phyloP scores from a whole-genome alignment of 2,113 vertebrate species.

The Paratilapia polleni region DNA sequence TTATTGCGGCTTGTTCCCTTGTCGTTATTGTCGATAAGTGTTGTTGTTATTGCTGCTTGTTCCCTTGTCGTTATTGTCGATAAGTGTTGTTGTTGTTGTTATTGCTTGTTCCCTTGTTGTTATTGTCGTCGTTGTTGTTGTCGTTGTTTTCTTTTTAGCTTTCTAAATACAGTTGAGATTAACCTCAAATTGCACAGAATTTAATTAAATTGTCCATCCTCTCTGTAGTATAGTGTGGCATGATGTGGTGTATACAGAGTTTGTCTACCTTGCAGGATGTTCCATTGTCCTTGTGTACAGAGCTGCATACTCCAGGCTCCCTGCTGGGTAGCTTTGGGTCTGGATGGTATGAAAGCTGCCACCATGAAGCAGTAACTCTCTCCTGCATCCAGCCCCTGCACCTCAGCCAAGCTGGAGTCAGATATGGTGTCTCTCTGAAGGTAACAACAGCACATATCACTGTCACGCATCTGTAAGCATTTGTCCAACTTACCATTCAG shows the following conservation, averaged over 20 bases:
- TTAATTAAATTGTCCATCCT: too few species aligned
- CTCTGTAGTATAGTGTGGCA: not conserved
- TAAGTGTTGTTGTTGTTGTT: too few species aligned
- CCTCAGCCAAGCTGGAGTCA: conserved; percentile 62
- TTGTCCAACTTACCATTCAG: not conserved
- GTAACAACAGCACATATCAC: not conserved
- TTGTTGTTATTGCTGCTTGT: too few species aligned
- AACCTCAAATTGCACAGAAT: too few species aligned
- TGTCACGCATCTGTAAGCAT: not conserved
- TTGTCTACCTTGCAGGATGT: conserved; percentile 35
- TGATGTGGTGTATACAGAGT: not conserved
- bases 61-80: too few species aligned
- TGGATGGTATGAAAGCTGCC: conserved; percentile 80
- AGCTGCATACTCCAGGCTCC: conserved; percentile 76
- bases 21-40: too few species aligned
- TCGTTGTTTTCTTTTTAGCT: too few species aligned
- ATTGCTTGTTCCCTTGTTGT: too few species aligned
- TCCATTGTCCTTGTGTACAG: conserved; percentile 58
- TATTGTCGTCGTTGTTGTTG: too few species aligned
- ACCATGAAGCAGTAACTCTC: conserved; percentile 88
- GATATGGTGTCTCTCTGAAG: conserved; percentile 80
- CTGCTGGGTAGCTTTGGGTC: conserved; percentile 62
- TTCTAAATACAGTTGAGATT: too few species aligned
- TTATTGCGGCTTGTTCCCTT: too few species aligned
- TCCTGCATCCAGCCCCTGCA: conserved; percentile 77